phyloP scores from a whole-genome alignment of 2,113 vertebrate genomes.

The Hipposideros armiger region DNA sequence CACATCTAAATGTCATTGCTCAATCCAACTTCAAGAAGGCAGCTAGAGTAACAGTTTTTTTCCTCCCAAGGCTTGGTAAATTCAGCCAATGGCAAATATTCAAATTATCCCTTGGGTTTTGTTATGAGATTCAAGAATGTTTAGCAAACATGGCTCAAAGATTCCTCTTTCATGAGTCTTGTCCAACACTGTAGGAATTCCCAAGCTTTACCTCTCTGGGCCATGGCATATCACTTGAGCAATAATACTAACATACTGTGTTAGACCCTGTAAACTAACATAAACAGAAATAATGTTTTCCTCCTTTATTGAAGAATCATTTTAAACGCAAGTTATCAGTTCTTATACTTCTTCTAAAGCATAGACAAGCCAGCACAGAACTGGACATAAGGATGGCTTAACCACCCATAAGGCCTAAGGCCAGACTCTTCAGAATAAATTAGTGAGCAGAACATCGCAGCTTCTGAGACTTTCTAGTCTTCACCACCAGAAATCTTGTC shows the following conservation, averaged over 20 bases:
- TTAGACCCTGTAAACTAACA: neutral
- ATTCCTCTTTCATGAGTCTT: neutral
- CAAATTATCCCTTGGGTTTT: neutral
- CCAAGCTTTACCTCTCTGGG: neutral
- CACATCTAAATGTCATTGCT: neutral
- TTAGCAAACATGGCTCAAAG: neutral
- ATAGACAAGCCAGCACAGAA: neutral
- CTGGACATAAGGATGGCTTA: neutral
- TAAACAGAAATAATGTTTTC: neutral
- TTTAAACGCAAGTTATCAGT: neutral
- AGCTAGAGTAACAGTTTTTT: neutral
- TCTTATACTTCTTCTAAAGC: neutral
- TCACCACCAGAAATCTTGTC: constrained; percentile 37
- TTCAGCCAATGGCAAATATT: neutral
- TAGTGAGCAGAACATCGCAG: neutral
- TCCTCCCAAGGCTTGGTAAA: neutral
- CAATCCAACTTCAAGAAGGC: neutral
- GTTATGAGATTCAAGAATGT: neutral
- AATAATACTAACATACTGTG: neutral
- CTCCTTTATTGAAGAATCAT: neutral
- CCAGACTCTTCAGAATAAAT: neutral
- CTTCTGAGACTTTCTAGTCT: neutral
- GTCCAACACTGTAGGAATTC: neutral
- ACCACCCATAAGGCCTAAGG: neutral
- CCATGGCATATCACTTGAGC: neutral